Conservation (phyloP, 2,888 invertebrate genomes). For the Heteropelma amictum region DNA sequence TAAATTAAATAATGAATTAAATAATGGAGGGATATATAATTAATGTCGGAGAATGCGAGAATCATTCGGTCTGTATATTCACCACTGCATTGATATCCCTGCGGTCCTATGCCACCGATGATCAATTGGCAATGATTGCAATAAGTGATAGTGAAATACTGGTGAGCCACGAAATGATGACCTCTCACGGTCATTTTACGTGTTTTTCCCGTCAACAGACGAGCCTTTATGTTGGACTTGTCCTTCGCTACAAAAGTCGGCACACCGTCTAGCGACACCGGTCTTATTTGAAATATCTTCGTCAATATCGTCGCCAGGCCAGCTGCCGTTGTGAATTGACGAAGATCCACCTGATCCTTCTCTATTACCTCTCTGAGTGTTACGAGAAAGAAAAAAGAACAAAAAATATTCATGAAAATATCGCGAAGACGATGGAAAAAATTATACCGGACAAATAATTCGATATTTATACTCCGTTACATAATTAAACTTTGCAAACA, state of each 20-base stretch:
- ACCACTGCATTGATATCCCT: conserved; percentile 97
- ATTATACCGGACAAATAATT: not conserved
- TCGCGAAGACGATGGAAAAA: not conserved
- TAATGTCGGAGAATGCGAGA: not conserved
- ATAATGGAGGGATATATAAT: too few species aligned
- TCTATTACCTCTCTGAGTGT: conserved; percentile 82
- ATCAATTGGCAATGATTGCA: conserved; percentile 96
- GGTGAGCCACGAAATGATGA: conserved; percentile 93
- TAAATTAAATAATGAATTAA: not conserved
- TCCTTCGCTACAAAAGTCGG: conserved; percentile 93
- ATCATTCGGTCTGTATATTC: conserved; percentile 67
- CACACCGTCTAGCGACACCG: conserved; percentile 84
- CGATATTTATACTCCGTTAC: not conserved
- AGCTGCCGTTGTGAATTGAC: conserved; percentile 85
- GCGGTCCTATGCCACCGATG: conserved; percentile 97
- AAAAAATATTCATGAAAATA: not conserved
- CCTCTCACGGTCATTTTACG: conserved; percentile 89
- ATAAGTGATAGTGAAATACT: conserved; percentile 92
- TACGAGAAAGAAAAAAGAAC: not conserved
- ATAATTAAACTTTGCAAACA: not conserved
- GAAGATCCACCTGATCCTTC: conserved; percentile 81
- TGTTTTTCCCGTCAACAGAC: conserved; percentile 83
- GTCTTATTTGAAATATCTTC: conserved; percentile 86
- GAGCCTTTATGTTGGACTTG: conserved; percentile 85
- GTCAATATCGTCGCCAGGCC: conserved; percentile 89